Evolutionary conservation across 2,888 invertebrate species (phyloP).

Genomic region (Amphiduros pacificus): DNA sequence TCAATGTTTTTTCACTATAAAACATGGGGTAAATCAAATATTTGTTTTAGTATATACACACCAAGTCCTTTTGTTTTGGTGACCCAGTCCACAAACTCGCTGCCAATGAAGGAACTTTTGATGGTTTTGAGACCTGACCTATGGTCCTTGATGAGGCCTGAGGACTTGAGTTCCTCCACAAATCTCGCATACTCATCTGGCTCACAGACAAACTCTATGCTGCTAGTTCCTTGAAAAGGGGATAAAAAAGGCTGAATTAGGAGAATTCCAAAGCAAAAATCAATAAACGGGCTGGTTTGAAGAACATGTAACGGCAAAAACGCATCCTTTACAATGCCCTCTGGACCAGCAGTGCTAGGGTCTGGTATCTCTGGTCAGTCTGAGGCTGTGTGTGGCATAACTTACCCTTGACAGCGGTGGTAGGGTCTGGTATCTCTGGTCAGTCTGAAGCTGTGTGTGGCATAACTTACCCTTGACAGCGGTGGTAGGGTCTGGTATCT

Average conservation of each 20-base stretch:
- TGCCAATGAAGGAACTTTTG: slow-evolving; percentile 58
- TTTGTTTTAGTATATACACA: slow-evolving; percentile 34
- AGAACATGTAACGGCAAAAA: no score
- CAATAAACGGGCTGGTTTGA: no score
- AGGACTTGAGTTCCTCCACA: slow-evolving; percentile 50
- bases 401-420: slow-evolving; percentile 16
- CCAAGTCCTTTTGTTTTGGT: slow-evolving; percentile 54
- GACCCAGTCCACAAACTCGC: slow-evolving; percentile 60
- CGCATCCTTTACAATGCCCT: no score
- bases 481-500: slow-evolving; percentile 34
- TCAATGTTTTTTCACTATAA: no score
- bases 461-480: slow-evolving; percentile 15
- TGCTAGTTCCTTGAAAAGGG: no score
- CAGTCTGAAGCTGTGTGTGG: slow-evolving; percentile 40
- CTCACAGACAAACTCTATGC: slow-evolving; percentile 47
- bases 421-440: slow-evolving; percentile 39
- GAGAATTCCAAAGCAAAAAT: no score
- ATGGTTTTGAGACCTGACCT: slow-evolving; percentile 38
- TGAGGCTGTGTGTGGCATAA: no score
- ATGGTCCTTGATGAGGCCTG: slow-evolving; percentile 57
- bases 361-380: no score
- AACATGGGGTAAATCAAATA: no score
- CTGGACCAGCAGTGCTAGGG: no score
- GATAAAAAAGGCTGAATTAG: no score
- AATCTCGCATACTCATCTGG: slow-evolving; percentile 54